Conservation (phyloP, 2,113 vertebrate genomes). For the Colius striatus region DNA sequence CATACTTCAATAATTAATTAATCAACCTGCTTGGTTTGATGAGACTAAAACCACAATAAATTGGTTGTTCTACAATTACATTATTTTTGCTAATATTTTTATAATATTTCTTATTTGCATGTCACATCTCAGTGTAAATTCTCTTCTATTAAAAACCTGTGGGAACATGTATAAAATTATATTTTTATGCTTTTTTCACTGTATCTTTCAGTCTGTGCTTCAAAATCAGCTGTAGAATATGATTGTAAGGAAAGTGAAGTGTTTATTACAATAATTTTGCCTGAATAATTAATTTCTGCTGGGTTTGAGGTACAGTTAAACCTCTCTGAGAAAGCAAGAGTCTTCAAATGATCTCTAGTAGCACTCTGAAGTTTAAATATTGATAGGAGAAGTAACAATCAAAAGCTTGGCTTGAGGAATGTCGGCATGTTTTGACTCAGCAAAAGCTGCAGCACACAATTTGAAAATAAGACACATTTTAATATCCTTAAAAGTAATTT, state of each 20-base stretch:
- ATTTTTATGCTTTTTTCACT: background rate
- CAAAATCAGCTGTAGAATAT: background rate
- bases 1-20: background rate
- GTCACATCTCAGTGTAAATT: background rate
- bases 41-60: background rate
- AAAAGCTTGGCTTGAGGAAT: background rate
- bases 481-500: conserved; percentile 19
- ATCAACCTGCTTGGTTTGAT: background rate
- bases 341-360: background rate
- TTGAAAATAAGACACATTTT: conserved; percentile 3
- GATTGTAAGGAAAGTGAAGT: background rate
- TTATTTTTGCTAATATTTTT: background rate
- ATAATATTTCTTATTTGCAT: background rate
- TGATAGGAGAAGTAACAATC: background rate
- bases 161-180: background rate
- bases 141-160: background rate
- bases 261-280: background rate
- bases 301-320: background rate
- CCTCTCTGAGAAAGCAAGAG: background rate
- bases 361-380: background rate
- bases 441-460: background rate
- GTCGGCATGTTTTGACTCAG: background rate
- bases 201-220: background rate
- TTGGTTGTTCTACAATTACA: background rate
- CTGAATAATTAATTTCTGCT: background rate